These are phyloP conservation scores for Gymnobelideus leadbeateri DNA, from an alignment of 2,113 vertebrate genomes.

Conservation along the genomic window DNA sequence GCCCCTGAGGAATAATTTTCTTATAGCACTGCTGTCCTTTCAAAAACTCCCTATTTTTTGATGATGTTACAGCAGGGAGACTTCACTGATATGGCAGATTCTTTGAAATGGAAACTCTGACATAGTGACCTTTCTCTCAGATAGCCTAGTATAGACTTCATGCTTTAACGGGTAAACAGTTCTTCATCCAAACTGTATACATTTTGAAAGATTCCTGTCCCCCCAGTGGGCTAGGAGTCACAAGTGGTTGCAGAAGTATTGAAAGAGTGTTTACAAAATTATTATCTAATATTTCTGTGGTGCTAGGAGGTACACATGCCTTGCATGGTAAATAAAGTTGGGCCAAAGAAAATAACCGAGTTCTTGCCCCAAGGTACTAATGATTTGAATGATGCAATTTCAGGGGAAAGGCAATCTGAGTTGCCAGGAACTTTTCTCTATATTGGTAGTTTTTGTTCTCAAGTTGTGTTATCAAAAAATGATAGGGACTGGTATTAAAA, in stretches of 20 bases:
- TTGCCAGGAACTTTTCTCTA: not conserved
- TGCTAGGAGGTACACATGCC: not conserved
- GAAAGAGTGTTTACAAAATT: slow-evolving; percentile 11
- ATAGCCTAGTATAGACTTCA: slow-evolving; percentile 16
- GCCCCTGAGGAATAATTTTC: slow-evolving; percentile 48
- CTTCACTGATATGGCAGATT: not conserved
- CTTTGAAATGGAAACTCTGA: slow-evolving; percentile 54
- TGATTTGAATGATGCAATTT: slow-evolving; percentile 18
- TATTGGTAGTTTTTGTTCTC: not conserved
- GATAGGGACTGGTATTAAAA: not conserved
- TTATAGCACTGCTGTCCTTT: slow-evolving; percentile 27
- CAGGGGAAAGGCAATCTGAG: not conserved
- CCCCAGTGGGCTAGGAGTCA: slow-evolving; percentile 49
- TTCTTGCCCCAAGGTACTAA: slow-evolving; percentile 10
- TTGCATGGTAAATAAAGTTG: slow-evolving; percentile 52
- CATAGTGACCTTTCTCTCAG: slow-evolving; percentile 68
- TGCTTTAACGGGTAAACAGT: slow-evolving; percentile 49
- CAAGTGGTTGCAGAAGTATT: slow-evolving; percentile 60
- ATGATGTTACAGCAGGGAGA: slow-evolving; percentile 30
- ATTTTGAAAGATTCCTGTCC: slow-evolving; percentile 38
- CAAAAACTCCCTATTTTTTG: slow-evolving; percentile 45
- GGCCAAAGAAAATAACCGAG: slow-evolving; percentile 21
- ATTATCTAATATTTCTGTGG: slow-evolving; percentile 31
- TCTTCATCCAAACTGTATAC: slow-evolving; percentile 59
- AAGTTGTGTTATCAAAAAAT: slow-evolving; percentile 6